Base-by-base conservation (phyloP, 1,140 invertebrate genomes). In the Sinonovacula constricta region DNA sequence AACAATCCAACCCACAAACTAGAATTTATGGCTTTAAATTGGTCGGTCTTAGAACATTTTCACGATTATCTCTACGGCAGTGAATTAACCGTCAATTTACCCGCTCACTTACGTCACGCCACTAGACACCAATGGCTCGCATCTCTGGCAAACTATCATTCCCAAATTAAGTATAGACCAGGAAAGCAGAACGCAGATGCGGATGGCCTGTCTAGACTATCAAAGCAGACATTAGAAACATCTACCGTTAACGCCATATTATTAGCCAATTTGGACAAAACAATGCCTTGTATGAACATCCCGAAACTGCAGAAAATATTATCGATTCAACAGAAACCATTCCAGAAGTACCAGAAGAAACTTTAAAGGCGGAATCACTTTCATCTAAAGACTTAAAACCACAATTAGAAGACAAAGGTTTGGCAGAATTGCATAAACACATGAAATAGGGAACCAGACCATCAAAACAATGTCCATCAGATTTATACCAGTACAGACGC, bases 21-120 rank as follows among this genome's bases (percentile, higher is more conserved):
- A 5, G 54, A 80, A 51, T 57, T 80, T 28, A 65, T 80, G 7
- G 65, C 70, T 15, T 26, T 80, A 5, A 80, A 68, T 34, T 75
- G 33, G 72, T 62, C 71, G 1, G 59, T 76, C 0, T 62, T 54
- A 31, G 79, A 75, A 22, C 65, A 80, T 30, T 80, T 57, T 33
- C 24, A 67, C 26, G 65, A 67, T 39, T 67, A 66, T 24, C 30
- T 67, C 28, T 67, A 67, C 26, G 65, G 65, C 2, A 24, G 2
- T 3, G 53, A 30, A 30, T 67, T 67, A 15, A 26, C 4, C 2
- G 45, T 67, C 18, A 45, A 68, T 24, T 22, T 74, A 56, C 65
- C 59, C 12, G 24, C 36, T 60, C 10, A 79, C 77, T 24, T 68
- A 81, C 53, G 51, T n/a, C 45, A 77, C 28, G 71, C 54, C 15